Conservation (phyloP, 2,113 vertebrate genomes). For the Actinemys pallida region DNA sequence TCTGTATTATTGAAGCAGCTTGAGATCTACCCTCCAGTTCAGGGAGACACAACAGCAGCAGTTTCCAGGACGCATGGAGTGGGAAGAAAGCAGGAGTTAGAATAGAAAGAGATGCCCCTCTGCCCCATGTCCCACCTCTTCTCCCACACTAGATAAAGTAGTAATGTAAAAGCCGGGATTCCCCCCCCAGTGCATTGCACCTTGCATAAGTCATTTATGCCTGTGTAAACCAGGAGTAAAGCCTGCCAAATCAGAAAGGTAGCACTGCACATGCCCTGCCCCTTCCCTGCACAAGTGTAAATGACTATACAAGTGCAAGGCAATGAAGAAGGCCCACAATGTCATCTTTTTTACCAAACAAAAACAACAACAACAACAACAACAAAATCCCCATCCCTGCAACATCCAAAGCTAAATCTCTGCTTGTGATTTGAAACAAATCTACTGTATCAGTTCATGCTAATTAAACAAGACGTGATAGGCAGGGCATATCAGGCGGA, state of each 20-base stretch:
- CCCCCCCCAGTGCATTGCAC: background rate
- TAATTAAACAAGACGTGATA: constrained; percentile 25
- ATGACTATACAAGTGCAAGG: background rate
- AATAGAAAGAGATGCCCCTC: background rate
- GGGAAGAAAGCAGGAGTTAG: background rate
- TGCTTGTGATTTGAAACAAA: constrained; percentile 1
- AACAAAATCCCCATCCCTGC: background rate
- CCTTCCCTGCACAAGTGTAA: background rate
- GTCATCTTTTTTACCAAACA: background rate
- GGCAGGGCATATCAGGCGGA: background rate
- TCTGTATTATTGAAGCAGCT: background rate
- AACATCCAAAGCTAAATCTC: background rate
- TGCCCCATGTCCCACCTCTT: background rate
- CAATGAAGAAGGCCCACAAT: background rate
- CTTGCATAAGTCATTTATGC: background rate
- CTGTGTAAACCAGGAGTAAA: background rate
- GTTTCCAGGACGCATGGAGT: background rate
- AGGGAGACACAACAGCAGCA: background rate
- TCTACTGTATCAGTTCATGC: background rate
- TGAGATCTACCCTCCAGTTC: background rate
- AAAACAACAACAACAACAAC: background rate
- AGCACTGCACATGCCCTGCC: background rate
- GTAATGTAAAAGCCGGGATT: background rate
- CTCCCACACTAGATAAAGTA: background rate
- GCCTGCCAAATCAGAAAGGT: background rate